Conservation (phyloP, 2,888 invertebrate genomes). For the Rutpela maculata region DNA sequence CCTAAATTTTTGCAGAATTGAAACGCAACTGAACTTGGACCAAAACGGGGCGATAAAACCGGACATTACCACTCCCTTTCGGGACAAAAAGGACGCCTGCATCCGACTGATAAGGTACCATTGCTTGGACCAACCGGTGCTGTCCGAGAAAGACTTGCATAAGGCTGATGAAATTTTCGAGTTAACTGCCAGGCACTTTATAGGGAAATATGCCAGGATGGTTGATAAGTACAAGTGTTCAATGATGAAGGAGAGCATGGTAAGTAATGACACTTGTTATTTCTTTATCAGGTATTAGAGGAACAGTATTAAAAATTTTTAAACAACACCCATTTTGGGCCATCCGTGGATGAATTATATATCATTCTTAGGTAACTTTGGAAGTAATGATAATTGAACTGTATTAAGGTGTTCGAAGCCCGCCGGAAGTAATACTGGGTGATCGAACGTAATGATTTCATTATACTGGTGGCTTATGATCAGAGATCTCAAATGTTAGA, state of each 20-base stretch:
- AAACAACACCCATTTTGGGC: too few species aligned
- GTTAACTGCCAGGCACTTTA: slow-evolving; percentile 80
- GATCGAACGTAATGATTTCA: too few species aligned
- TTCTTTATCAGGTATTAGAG: background rate
- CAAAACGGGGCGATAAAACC: slow-evolving; percentile 85
- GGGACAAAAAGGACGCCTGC: slow-evolving; percentile 84
- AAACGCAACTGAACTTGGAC: slow-evolving; percentile 85
- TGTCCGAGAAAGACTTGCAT: slow-evolving; percentile 79
- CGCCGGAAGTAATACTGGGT: too few species aligned
- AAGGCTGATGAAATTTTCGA: slow-evolving; percentile 84
- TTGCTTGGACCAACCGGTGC: slow-evolving; percentile 82
- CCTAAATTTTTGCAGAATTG: slow-evolving; percentile 80
- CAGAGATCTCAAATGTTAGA: too few species aligned
- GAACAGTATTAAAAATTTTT: background rate
- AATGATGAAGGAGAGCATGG: slow-evolving; percentile 87
- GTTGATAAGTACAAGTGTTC: slow-evolving; percentile 84
- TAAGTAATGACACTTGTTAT: slow-evolving; percentile 72
- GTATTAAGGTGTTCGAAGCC: too few species aligned
- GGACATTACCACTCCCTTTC: slow-evolving; percentile 84
- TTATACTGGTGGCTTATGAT: too few species aligned
- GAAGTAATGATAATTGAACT: too few species aligned
- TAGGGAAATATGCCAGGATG: slow-evolving; percentile 83
- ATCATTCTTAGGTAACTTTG: too few species aligned
- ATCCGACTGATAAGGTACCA: slow-evolving; percentile 86
- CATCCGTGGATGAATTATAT: too few species aligned